A percentile compares a stretch with the other conserved stretches of the same genome.
Conservation (phyloP, 2,113 vertebrate species). For the Centropus unirufus region DNA sequence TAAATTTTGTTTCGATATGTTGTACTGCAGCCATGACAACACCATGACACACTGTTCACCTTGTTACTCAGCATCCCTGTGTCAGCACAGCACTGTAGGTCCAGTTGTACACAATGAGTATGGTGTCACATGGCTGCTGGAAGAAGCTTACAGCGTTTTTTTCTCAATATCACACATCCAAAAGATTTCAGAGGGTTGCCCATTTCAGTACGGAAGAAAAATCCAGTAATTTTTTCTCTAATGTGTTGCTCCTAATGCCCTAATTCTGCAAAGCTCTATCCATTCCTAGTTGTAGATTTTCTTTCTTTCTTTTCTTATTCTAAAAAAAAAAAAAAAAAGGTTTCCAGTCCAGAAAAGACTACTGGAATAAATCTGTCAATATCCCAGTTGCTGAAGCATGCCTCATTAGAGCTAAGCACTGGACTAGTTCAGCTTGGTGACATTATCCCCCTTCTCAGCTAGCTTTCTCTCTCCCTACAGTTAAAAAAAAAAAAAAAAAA, state of each 20-base stretch:
- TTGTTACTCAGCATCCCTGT: neutral
- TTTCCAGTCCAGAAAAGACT: neutral
- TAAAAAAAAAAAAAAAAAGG: too few species aligned
- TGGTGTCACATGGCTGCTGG: neutral
- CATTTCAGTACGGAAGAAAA: neutral
- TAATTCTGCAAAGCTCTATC: neutral
- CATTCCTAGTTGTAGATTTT: too few species aligned
- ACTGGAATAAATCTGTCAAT: neutral
- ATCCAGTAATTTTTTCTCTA: neutral
- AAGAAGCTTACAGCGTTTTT: neutral
- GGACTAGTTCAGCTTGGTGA: neutral
- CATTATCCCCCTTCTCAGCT: neutral
- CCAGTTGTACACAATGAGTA: neutral
- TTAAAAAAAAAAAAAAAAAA: accelerated
- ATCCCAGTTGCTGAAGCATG: neutral
- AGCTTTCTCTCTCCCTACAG: neutral
- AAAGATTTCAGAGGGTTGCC: neutral
- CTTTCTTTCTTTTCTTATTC: too few species aligned
- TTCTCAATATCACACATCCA: neutral
- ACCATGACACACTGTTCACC: neutral
- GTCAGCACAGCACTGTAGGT: neutral
- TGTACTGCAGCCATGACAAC: neutral
- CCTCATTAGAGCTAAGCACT: neutral
- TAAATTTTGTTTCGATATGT: neutral
- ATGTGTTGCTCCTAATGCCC: neutral